These are phyloP conservation scores for Pycnomerus fuliginosus DNA, from an alignment of 2,888 invertebrate genomes.

Conservation along the genomic window DNA sequence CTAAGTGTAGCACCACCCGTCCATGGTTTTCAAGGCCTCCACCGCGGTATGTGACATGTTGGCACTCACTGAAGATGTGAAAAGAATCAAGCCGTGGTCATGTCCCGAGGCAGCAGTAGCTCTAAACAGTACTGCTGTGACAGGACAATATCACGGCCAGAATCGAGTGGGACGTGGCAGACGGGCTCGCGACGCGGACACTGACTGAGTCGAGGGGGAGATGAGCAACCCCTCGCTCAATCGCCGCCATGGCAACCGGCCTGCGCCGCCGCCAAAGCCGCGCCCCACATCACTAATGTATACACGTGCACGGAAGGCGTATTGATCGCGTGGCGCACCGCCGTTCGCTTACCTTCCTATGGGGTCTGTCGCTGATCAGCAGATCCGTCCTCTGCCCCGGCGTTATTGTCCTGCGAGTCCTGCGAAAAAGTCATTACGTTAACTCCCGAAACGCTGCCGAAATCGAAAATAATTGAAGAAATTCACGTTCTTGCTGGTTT, in stretches of 20 bases:
- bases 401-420: too few relatives aligned
- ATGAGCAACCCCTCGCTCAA: conserved; percentile 45
- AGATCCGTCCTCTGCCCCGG: conserved; percentile 31
- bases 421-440: too few relatives aligned
- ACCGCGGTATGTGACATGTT: too few relatives aligned
- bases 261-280: conserved; percentile 53
- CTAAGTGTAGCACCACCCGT: conserved; percentile 8
- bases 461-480: too few relatives aligned
- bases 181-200: conserved; percentile 53
- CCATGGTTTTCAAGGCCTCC: too few relatives aligned
- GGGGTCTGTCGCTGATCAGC: conserved; percentile 32
- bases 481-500: too few relatives aligned
- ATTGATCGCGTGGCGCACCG: conserved; percentile 38
- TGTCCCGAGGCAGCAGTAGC: conserved; percentile 95
- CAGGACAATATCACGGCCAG: conserved; percentile 92
- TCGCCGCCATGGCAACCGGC: conserved; percentile 52
- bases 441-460: too few relatives aligned
- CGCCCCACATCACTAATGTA: conserved; percentile 54
- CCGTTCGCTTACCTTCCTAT: conserved; percentile 35
- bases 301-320: conserved; percentile 46
- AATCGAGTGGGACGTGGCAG: conserved; percentile 44
- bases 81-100: conserved; percentile 49
- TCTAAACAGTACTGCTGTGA: conserved; percentile 88
- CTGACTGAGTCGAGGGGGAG: conserved; percentile 57
- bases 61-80: conserved; percentile 4